Conservation (phyloP, 2,888 invertebrate genomes). For the Adela reaumurella region DNA sequence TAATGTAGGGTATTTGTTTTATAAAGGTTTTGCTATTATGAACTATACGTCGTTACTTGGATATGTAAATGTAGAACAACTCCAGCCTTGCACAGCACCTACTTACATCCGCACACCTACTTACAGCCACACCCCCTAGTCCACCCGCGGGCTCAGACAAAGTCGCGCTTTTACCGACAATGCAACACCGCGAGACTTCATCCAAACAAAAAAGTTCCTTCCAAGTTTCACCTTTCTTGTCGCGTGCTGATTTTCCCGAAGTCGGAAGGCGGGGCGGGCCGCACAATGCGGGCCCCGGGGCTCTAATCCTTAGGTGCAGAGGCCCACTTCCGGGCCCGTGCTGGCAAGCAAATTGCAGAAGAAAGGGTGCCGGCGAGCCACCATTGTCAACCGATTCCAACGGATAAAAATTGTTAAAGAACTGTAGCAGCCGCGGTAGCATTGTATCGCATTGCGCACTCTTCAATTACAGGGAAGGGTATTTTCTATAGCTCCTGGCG, state of each 20-base stretch:
- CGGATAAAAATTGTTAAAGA: constrained; percentile 40
- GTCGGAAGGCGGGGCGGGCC: constrained; percentile 37
- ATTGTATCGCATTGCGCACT: constrained; percentile 31
- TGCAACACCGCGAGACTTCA: not conserved
- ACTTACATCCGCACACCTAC: too few relatives aligned
- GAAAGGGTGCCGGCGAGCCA: constrained; percentile 41
- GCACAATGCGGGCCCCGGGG: constrained; percentile 39
- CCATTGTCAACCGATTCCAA: constrained; percentile 52
- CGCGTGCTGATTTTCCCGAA: constrained; percentile 39
- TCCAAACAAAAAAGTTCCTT: not conserved
- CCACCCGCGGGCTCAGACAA: not conserved
- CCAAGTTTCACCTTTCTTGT: constrained; percentile 13
- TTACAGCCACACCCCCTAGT: not conserved
- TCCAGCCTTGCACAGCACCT: too few relatives aligned
- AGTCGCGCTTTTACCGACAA: not conserved
- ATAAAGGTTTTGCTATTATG: too few relatives aligned
- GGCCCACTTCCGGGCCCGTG: constrained; percentile 45
- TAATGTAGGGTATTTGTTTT: too few relatives aligned
- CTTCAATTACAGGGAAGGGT: constrained; percentile 52
- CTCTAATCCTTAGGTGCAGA: constrained; percentile 40
- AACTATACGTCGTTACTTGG: too few relatives aligned
- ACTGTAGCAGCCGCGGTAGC: not conserved
- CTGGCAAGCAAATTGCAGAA: constrained; percentile 48
- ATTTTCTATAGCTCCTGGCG: not conserved
- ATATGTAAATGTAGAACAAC: too few relatives aligned